Conservation (phyloP, 2,888 invertebrate species). For the Ophion ellenae region DNA sequence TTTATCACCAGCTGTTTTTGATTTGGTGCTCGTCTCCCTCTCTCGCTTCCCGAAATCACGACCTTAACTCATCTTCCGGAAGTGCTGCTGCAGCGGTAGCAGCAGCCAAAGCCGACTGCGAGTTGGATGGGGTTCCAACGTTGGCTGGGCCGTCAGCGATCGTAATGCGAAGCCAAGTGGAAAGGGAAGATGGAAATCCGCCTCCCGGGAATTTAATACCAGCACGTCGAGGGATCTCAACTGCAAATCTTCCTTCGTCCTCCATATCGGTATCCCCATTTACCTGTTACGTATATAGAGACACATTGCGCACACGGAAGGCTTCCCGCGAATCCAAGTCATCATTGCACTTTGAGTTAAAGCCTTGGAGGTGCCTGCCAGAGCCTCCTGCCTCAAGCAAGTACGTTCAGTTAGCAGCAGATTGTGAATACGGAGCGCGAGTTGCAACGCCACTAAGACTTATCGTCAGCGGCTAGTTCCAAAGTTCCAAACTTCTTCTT, state of each 20-base stretch:
- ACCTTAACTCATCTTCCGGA: conserved; percentile 61
- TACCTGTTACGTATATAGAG: conserved; percentile 1
- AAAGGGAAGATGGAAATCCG: conserved; percentile 61
- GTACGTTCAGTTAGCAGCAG: not conserved
- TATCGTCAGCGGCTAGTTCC: too few species aligned
- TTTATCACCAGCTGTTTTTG: conserved; percentile 68
- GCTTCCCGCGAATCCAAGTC: not conserved
- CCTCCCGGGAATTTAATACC: conserved; percentile 55
- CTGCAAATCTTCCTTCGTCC: conserved; percentile 26
- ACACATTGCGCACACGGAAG: not conserved
- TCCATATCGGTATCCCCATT: conserved; percentile 33
- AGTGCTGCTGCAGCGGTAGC: conserved; percentile 39
- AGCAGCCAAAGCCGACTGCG: conserved; percentile 3
- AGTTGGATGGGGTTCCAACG: conserved; percentile 28
- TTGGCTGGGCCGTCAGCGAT: conserved; percentile 16
- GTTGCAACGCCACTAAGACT: not conserved
- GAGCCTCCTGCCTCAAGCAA: not conserved
- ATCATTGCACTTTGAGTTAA: conserved; percentile 51
- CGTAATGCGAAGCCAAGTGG: conserved; percentile 50
- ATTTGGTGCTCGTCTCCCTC: conserved; percentile 59
- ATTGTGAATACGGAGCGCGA: not conserved
- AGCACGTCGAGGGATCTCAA: not conserved
- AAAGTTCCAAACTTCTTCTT: not conserved
- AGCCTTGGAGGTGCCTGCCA: conserved; percentile 18
- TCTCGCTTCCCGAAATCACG: conserved; percentile 19